phyloP scores from a whole-genome alignment of 2,113 vertebrate species.

The Chiloscyllium plagiosum region DNA sequence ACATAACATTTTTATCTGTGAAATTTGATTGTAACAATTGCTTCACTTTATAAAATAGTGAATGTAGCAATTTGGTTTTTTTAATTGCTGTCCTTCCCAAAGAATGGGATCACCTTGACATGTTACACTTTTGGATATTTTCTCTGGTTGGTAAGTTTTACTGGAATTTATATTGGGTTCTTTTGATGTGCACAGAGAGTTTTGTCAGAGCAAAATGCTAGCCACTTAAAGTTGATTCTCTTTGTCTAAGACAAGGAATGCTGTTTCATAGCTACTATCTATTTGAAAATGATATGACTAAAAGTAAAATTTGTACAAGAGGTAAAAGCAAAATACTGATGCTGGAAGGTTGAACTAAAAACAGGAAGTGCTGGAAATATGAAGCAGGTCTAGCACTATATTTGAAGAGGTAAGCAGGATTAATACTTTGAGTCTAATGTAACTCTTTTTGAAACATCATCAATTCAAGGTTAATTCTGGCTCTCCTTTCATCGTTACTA shows the following conservation, averaged over 20 bases:
- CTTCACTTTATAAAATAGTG: constrained; percentile 57
- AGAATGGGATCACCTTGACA: constrained; percentile 57
- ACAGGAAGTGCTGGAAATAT: too few relatives aligned
- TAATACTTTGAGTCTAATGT: too few relatives aligned
- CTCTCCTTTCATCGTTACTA: too few relatives aligned
- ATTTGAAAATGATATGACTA: not conserved
- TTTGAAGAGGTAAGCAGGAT: too few relatives aligned
- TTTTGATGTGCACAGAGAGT: not conserved
- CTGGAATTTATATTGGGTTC: constrained; percentile 52
- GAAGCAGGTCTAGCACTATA: too few relatives aligned
- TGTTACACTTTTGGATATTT: constrained; percentile 56
- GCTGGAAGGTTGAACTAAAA: too few relatives aligned
- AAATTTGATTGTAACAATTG: constrained; percentile 44
- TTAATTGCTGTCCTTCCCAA: constrained; percentile 63
- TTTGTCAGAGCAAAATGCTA: not conserved
- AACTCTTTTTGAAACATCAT: too few relatives aligned
- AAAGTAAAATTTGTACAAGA: not conserved
- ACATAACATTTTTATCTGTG: not conserved
- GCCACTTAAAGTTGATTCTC: not conserved
- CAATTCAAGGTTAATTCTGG: too few relatives aligned
- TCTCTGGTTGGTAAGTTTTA: constrained; percentile 62
- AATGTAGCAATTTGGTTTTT: constrained; percentile 68
- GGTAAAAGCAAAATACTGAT: not conserved
- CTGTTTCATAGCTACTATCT: not conserved
- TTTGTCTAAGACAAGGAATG: not conserved